A percentile compares a stretch with the other conserved stretches of the same genome.
Conservation (phyloP, 2,797 vertebrate genomes). For the Girardinus metallicus region DNA sequence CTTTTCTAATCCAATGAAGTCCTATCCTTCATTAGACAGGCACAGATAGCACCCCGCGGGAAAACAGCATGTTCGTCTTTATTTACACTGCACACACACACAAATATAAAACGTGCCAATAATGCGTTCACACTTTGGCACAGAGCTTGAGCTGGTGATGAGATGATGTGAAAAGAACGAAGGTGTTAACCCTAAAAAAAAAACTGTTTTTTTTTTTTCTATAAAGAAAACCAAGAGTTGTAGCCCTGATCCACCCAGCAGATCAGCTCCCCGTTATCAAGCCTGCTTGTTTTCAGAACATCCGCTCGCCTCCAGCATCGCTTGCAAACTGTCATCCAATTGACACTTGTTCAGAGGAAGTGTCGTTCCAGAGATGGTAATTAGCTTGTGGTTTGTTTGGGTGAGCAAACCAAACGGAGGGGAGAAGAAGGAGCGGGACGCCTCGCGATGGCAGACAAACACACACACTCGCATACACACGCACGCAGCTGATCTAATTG, state of each 20-base stretch:
- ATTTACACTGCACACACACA: conserved; percentile 40
- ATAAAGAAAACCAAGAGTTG: background rate
- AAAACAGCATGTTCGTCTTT: conserved; percentile 59
- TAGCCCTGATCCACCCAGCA: background rate
- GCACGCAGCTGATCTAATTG: conserved; percentile 78
- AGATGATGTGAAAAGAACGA: conserved; percentile 39
- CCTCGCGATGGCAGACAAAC: conserved; percentile 45
- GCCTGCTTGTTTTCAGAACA: conserved; percentile 30
- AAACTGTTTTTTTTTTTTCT: too few species aligned
- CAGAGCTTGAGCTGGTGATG: conserved; percentile 21
- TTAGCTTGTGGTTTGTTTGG: conserved; percentile 65
- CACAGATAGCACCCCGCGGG: conserved; percentile 67
- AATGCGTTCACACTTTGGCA: conserved; percentile 18
- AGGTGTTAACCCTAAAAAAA: background rate
- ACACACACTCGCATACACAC: conserved; percentile 22
- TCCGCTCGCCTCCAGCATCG: conserved; percentile 56
- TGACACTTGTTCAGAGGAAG: conserved; percentile 78
- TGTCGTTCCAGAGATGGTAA: conserved; percentile 65
- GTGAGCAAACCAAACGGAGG: conserved; percentile 53
- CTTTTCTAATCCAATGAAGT: conserved; percentile 71
- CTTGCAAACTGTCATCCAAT: conserved; percentile 74
- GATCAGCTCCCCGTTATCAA: conserved; percentile 49
- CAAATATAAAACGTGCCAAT: conserved; percentile 28
- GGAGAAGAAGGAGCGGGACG: conserved; percentile 36
- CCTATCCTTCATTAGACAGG: conserved; percentile 62